Conservation (phyloP, 2,888 invertebrate species). For the Timandra comae region DNA sequence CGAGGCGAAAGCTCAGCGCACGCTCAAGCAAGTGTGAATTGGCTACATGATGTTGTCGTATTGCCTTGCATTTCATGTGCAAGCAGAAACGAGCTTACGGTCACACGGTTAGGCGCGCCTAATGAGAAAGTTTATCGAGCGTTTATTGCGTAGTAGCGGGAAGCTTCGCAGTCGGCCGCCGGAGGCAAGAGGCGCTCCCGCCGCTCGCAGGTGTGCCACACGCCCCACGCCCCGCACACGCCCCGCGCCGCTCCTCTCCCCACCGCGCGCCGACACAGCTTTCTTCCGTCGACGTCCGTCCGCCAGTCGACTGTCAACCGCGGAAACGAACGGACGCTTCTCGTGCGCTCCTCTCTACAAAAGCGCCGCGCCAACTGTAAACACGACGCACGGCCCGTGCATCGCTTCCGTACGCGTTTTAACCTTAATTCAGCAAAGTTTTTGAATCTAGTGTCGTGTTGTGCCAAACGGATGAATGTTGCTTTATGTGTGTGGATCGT, state of each 20-base stretch:
- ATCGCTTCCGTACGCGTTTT: slow-evolving; percentile 62
- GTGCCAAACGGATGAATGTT: slow-evolving; percentile 63
- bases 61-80: slow-evolving; percentile 60
- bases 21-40: slow-evolving; percentile 49
- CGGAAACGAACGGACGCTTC: slow-evolving; percentile 43
- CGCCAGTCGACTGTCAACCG: slow-evolving; percentile 69
- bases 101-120: slow-evolving; percentile 75
- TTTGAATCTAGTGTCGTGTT: slow-evolving; percentile 58
- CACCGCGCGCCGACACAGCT: slow-evolving; percentile 44
- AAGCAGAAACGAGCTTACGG: slow-evolving; percentile 70
- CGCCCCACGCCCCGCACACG: slow-evolving; percentile 34
- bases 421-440: slow-evolving; percentile 54
- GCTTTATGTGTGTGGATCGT: slow-evolving; percentile 42
- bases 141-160: slow-evolving; percentile 76
- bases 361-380: slow-evolving; percentile 69
- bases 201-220: slow-evolving; percentile 65
- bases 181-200: slow-evolving; percentile 50
- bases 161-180: slow-evolving; percentile 61
- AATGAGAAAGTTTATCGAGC: slow-evolving; percentile 77
- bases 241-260: slow-evolving; percentile 34
- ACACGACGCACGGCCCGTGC: slow-evolving; percentile 67
- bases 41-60: slow-evolving; percentile 50
- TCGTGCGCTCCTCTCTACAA: slow-evolving; percentile 26
- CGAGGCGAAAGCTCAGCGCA: slow-evolving; percentile 34
- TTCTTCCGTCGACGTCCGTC: slow-evolving; percentile 37